phyloP scores from a whole-genome alignment of 2,113 vertebrate genomes.

The Scomber scombrus region DNA sequence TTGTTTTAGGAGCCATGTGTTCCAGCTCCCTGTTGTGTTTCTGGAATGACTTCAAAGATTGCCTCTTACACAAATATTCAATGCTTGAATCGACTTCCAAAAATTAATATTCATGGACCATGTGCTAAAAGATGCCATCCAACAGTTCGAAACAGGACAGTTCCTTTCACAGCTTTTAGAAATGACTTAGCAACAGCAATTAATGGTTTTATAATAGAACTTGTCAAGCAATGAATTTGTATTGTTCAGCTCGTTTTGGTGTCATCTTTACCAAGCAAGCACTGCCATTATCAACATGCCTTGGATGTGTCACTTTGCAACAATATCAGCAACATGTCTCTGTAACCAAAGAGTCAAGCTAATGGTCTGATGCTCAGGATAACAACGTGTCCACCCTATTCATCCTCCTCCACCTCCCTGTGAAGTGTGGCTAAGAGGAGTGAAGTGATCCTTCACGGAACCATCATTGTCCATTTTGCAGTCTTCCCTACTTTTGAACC shows the following conservation, averaged over 20 bases:
- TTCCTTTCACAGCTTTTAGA: slow-evolving; percentile 11
- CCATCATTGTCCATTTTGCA: slow-evolving; percentile 34
- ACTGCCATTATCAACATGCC: not conserved
- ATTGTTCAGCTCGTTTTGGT: not conserved
- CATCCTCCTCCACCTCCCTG: slow-evolving; percentile 25
- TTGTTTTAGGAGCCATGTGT: slow-evolving; percentile 65
- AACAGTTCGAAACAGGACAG: slow-evolving; percentile 28
- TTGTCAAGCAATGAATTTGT: not conserved
- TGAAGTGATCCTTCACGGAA: slow-evolving; percentile 19
- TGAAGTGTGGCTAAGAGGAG: slow-evolving; percentile 37
- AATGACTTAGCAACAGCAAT: slow-evolving; percentile 28
- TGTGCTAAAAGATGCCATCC: slow-evolving; percentile 43
- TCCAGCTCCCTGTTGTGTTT: slow-evolving; percentile 67
- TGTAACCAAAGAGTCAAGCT: slow-evolving; percentile 2
- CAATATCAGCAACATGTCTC: not conserved
- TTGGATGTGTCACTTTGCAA: not conserved
- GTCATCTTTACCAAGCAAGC: not conserved
- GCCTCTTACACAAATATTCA: slow-evolving; percentile 59
- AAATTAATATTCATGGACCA: slow-evolving; percentile 62
- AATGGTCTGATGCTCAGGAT: slow-evolving; percentile 28
- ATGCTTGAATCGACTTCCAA: slow-evolving; percentile 45
- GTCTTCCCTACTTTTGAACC: slow-evolving; percentile 28
- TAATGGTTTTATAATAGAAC: slow-evolving; percentile 15
- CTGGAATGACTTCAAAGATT: slow-evolving; percentile 78
- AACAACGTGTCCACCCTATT: slow-evolving; percentile 14